These are phyloP conservation scores for Coccyzus lansbergi DNA, from an alignment of 2,797 vertebrate species.

Conservation along the genomic window DNA sequence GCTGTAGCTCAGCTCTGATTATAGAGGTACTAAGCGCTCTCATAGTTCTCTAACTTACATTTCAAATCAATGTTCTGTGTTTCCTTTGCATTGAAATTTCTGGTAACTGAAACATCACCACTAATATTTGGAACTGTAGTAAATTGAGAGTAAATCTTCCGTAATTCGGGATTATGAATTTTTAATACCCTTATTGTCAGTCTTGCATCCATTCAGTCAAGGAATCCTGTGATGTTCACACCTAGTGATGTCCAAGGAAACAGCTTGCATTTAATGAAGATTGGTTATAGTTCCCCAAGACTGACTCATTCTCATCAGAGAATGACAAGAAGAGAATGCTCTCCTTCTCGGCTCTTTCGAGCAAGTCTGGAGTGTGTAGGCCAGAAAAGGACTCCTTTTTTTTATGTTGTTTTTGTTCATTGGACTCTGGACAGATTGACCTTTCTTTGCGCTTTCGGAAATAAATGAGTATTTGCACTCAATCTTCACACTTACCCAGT, in stretches of 20 bases:
- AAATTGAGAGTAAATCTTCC: background rate
- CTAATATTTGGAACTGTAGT: background rate
- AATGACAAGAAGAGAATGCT: background rate
- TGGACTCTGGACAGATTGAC: background rate
- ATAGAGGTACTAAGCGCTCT: background rate
- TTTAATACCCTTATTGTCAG: background rate
- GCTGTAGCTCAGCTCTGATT: fast-evolving
- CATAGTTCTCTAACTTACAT: background rate
- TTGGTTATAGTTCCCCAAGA: background rate
- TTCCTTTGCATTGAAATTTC: background rate
- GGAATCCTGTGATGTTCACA: background rate
- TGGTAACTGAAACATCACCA: background rate
- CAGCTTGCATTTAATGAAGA: background rate
- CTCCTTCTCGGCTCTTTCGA: background rate
- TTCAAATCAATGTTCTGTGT: background rate
- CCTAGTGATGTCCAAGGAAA: background rate
- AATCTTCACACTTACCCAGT: background rate
- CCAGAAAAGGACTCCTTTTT: background rate
- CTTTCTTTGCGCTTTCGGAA: background rate
- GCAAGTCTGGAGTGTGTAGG: background rate
- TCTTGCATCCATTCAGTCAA: background rate
- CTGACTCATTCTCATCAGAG: background rate
- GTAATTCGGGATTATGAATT: background rate
- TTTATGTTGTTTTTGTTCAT: background rate
- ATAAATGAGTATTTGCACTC: background rate